Evolutionary conservation across 2,888 invertebrate genomes (phyloP), one percentile per base, ranked within the genome.

Genomic region (Salticus scenicus): DNA sequence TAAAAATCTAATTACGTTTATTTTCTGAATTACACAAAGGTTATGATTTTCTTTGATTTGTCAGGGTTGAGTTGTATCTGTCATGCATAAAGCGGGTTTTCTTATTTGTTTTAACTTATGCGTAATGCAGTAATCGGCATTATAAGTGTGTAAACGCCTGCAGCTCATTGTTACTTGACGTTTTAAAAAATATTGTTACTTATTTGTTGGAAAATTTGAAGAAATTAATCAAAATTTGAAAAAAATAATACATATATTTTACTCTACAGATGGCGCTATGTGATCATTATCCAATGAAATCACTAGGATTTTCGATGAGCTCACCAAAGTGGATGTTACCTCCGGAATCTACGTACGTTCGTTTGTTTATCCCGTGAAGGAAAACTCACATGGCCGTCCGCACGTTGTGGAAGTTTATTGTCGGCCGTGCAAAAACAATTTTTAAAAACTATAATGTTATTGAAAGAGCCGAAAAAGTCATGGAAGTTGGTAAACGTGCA

Each of bases 381-480:
- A 41, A 30, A 14, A 31, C 28, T 33, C 83, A 31, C 67, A 77
- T 84, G 77, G 77, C 71, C 70, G 51, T 77, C 17, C 77, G 76
- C 30, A 76, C 30, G 20, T 51, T 85, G 27, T 85, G 79, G 78
- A 42, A 70, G 17, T 78, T 63, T 28, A n/a, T 70, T 0, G 14
- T 69, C 33, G 70, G 74, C 7, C 67, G 63, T 27, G n/a, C 69
- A 0, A 85, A 71, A 47, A 64, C 47, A 47, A 1, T 63, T 42
- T 12, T 85, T 10, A 78, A 70, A 24, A 85, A 85, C 78, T 85
- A 85, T 69, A 85, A 85, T 85, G 85, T 79, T 30, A 33, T 75
- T n/a, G 79, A 74, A 64, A 41, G 79, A 33, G 79, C 85, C 2
- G 85, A 79, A 41, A 85, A 85, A 63, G 47, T 79, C 27, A 51